Evolutionary conservation across 2,797 vertebrate genomes (phyloP).

Genomic region (Pseudocheirus occidentalis): DNA sequence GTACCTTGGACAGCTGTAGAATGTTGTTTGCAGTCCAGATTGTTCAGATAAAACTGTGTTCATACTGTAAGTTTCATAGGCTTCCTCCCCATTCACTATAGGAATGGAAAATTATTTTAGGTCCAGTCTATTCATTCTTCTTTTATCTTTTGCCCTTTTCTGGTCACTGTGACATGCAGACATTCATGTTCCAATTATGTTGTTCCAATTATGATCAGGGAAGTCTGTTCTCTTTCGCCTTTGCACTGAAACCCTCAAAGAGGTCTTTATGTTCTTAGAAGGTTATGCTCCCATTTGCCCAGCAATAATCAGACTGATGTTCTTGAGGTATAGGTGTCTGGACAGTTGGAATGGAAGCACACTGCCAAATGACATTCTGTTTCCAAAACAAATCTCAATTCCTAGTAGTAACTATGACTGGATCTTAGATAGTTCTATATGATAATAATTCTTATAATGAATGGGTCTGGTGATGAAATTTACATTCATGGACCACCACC

Average conservation of each 20-base stretch:
- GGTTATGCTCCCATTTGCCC: neutral
- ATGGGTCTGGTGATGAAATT: neutral
- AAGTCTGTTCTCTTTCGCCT: neutral
- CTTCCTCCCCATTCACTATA: neutral
- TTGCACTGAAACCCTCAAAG: neutral
- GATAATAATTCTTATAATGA: neutral
- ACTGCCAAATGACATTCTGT: neutral
- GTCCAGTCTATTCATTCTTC: neutral
- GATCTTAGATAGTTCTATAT: neutral
- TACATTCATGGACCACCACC: neutral
- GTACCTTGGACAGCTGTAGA: neutral
- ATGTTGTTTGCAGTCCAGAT: neutral
- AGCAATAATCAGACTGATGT: neutral
- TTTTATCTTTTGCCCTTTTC: neutral
- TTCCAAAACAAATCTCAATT: neutral
- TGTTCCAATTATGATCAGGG: slow-evolving; percentile 4
- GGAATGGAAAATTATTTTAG: neutral
- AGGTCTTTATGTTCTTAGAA: neutral
- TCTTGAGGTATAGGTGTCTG: neutral
- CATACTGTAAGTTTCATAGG: neutral
- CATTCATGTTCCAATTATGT: neutral
- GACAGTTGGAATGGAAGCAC: neutral
- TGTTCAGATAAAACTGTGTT: neutral
- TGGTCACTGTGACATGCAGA: neutral
- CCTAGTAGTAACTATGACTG: neutral